Evolutionary conservation across 1,140 invertebrate genomes (phyloP).

Genomic region (Sarcophaga peregrina): DNA sequence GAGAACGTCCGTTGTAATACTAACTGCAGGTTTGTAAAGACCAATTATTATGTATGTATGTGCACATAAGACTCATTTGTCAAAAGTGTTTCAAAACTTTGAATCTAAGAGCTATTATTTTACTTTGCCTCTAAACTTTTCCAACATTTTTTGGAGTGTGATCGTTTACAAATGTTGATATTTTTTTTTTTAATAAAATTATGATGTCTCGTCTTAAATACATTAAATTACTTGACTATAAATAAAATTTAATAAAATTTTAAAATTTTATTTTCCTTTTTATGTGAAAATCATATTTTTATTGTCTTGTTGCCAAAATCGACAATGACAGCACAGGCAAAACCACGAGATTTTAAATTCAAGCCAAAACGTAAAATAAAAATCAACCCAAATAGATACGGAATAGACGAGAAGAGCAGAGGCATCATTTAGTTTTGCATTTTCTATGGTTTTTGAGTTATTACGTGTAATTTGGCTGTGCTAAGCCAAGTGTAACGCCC

Average conservation of each 20-base stretch:
- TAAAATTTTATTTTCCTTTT: slow-evolving; percentile 46
- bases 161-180: too few relatives aligned
- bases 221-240: slow-evolving; percentile 66
- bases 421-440: slow-evolving; percentile 30
- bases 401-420: background rate
- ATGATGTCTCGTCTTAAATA: slow-evolving; percentile 63
- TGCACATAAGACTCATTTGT: too few relatives aligned
- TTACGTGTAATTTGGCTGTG: slow-evolving; percentile 43
- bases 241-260: slow-evolving; percentile 65
- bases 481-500: slow-evolving; percentile 33
- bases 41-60: too few relatives aligned
- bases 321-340: background rate
- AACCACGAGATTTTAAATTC: too few relatives aligned
- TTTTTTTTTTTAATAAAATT: background rate
- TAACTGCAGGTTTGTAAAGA: too few relatives aligned
- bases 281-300: background rate
- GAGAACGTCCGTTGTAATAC: too few relatives aligned
- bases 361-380: background rate
- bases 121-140: too few relatives aligned
- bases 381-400: background rate
- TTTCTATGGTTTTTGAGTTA: slow-evolving; percentile 44
- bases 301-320: slow-evolving; percentile 17
- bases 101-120: too few relatives aligned
- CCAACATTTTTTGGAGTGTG: too few relatives aligned
- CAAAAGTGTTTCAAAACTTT: too few relatives aligned